phyloP scores from a whole-genome alignment of 2,888 invertebrate species.

The Hermaeophaga mercurialis region DNA sequence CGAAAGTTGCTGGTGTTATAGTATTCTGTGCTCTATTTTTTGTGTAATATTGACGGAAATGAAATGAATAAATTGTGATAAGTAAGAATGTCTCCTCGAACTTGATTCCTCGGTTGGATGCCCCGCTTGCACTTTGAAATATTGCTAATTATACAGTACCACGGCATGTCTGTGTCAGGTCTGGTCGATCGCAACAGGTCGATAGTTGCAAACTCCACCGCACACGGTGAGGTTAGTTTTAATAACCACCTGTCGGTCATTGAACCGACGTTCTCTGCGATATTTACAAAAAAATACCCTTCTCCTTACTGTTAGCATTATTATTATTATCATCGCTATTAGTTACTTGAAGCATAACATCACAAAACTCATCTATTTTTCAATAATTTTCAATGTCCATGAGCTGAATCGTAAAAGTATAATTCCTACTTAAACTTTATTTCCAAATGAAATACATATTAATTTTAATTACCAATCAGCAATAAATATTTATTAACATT shows the following conservation, averaged over 20 bases:
- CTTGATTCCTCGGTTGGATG: slow-evolving; percentile 51
- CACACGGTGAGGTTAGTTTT: slow-evolving; percentile 1
- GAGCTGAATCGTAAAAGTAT: too few species aligned
- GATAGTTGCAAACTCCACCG: background rate
- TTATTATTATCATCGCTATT: background rate
- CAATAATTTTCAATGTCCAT: too few species aligned
- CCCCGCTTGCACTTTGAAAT: slow-evolving; percentile 42
- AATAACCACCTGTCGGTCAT: slow-evolving; percentile 13
- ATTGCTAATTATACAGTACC: slow-evolving; percentile 40
- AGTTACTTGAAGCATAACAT: background rate
- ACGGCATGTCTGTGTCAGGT: slow-evolving; percentile 35
- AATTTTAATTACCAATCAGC: too few species aligned
- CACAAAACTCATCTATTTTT: too few species aligned
- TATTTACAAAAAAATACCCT: background rate
- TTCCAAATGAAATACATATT: too few species aligned
- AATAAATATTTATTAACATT: too few species aligned
- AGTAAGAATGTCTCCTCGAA: slow-evolving; percentile 47
- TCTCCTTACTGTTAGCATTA: background rate
- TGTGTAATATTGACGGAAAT: slow-evolving; percentile 44
- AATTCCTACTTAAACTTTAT: too few species aligned
- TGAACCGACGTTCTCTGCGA: slow-evolving; percentile 1
- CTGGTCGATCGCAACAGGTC: slow-evolving; percentile 13
- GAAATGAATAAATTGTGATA: slow-evolving; percentile 35
- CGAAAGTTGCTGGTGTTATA: too few species aligned
- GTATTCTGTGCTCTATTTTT: too few species aligned